Evolutionary conservation across 2,888 invertebrate species (phyloP).

Genomic region (Lasioglossum oenotherae): DNA sequence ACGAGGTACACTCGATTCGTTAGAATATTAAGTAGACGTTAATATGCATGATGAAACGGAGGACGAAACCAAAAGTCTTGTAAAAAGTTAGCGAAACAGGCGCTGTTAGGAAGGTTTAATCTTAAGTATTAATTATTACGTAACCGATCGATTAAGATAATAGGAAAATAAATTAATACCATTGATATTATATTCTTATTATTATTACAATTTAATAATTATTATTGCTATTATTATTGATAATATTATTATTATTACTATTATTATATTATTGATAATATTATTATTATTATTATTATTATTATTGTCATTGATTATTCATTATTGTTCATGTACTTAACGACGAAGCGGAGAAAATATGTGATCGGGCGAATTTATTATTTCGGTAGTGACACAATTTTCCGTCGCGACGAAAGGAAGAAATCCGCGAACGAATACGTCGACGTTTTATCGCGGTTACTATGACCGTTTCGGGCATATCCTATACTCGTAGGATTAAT

Average conservation of each 20-base stretch:
- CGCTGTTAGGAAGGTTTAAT: conserved; percentile 62
- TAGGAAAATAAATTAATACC: conserved; percentile 71
- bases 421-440: conserved; percentile 34
- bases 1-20: conserved; percentile 73
- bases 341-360: conserved; percentile 59
- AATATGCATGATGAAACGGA: conserved; percentile 52
- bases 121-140: conserved; percentile 73
- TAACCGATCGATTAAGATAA: conserved; percentile 69
- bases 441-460: conserved; percentile 39
- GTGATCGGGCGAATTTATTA: conserved; percentile 53
- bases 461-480: conserved; percentile 47
- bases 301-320: conserved; percentile 70
- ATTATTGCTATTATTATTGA: conserved; percentile 73
- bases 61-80: conserved; percentile 67
- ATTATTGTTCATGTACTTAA: conserved; percentile 79
- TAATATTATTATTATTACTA: conserved; percentile 71
- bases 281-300: conserved; percentile 67
- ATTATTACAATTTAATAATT: conserved; percentile 75
- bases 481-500: conserved; percentile 74
- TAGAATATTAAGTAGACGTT: conserved; percentile 73
- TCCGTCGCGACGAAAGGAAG: conserved; percentile 42
- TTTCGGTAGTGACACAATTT: conserved; percentile 30
- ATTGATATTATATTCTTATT: conserved; percentile 76
- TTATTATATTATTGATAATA: conserved; percentile 74
- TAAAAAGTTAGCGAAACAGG: conserved; percentile 69